Evolutionary conservation across 2,797 vertebrate species (phyloP).

Genomic region (Malacoraja senta): DNA sequence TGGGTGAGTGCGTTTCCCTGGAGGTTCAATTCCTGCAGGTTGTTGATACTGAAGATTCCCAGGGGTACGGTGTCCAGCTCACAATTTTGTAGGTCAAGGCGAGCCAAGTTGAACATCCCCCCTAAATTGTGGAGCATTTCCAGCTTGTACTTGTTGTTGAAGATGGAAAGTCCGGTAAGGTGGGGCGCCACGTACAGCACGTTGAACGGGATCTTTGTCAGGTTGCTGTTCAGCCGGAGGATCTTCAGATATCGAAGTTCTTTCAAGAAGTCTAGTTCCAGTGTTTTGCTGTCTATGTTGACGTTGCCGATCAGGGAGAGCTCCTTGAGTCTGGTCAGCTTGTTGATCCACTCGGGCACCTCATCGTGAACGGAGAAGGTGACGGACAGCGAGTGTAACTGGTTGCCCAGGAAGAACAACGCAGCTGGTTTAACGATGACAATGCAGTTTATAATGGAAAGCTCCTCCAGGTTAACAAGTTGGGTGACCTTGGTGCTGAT

Average conservation of each 20-base stretch:
- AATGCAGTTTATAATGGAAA: slow-evolving; percentile 94
- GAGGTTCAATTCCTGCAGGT: slow-evolving; percentile 92
- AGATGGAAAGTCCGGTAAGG: slow-evolving; percentile 90
- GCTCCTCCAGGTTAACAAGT: slow-evolving; percentile 82
- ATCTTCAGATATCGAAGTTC: slow-evolving; percentile 91
- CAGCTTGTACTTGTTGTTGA: slow-evolving; percentile 93
- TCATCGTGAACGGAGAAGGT: slow-evolving; percentile 98
- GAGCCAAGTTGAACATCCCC: slow-evolving; percentile 93
- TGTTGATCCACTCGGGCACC: slow-evolving; percentile 96
- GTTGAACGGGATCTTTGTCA: slow-evolving; percentile 92
- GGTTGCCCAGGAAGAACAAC: slow-evolving; percentile 86
- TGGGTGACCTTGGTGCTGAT: slow-evolving; percentile 94
- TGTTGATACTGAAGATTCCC: slow-evolving; percentile 95
- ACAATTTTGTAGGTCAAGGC: slow-evolving; percentile 88
- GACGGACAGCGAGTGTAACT: slow-evolving; percentile 87
- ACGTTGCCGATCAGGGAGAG: slow-evolving; percentile 89
- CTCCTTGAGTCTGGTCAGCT: slow-evolving; percentile 87
- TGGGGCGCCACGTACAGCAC: slow-evolving; percentile 92
- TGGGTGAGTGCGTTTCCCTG: slow-evolving; percentile 98
- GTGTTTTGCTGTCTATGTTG: slow-evolving; percentile 87
- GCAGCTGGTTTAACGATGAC: slow-evolving; percentile 94
- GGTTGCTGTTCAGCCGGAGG: slow-evolving; percentile 88
- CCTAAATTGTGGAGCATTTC: slow-evolving; percentile 96
- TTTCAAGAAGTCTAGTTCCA: slow-evolving; percentile 87
- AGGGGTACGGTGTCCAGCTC: slow-evolving; percentile 91